Evolutionary conservation across 92 coral and sea anemone species (phyloP), one percentile per base, ranked within the genome.

Genomic region (Epizoanthus illoricatus): DNA sequence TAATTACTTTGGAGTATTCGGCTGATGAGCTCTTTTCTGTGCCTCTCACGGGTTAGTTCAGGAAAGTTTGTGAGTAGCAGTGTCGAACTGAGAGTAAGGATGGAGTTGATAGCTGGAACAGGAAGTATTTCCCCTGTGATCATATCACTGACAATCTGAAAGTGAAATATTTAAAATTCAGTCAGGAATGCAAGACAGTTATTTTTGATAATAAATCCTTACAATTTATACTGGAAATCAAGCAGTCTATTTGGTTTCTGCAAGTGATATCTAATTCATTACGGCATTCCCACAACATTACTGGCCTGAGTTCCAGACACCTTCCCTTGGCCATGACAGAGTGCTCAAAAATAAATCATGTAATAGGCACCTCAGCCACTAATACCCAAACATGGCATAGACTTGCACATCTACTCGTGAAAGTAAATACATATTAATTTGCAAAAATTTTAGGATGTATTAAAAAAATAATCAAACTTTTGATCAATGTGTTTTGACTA

Each of bases 11-110:
- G 65, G 69, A 91, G 87, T 42, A 90, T 74, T 39, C 55, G 69
- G n/a, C 39, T 55, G 58, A 89, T 84, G n/a, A 96, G 63, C 33
- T 75, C 69, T 73, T 70, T 88, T 42, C 78, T 74, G 83, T 84
- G 88, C 17, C 80, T 75, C 54, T 89, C 90, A 52, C 71, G 59
- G 4, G 84, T 68, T 59, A 96, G 71, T 64, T 87, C 88, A 56
- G 81, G 18, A 54, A 90, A 91, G 86, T 91, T 89, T 69, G 88
- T 85, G 33, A 84, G 85, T 56, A 96, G 81, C 19, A 96, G 83
- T 18, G 89, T 86, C 40, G 98, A 94, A 7, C 86, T 56, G 40
- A 96, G 90, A 47, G 52, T 69, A 15, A 87, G 75, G 17, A 71
- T 39, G 23, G 90, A 76, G 7, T 73, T 56, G 28, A 61, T 69